Evolutionary conservation across 2,113 vertebrate genomes (phyloP).

Genomic region (Grallaria varia): DNA sequence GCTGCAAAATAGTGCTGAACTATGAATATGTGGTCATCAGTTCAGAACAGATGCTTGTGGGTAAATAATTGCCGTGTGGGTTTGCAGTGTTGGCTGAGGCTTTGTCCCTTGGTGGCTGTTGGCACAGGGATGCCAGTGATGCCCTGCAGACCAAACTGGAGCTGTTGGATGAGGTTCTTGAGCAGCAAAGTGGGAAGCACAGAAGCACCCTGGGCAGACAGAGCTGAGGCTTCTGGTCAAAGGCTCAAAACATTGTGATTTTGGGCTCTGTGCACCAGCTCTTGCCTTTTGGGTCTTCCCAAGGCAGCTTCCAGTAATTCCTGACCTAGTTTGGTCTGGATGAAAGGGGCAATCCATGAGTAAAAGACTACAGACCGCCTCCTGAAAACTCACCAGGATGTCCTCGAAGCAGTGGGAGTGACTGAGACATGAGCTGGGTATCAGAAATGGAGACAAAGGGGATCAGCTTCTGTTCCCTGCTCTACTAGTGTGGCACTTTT

Average conservation of each 20-base stretch:
- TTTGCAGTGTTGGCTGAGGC: neutral
- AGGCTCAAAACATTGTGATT: neutral
- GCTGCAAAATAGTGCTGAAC: neutral
- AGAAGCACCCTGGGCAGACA: neutral
- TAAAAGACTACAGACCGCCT: neutral
- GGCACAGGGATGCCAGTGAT: fast-evolving
- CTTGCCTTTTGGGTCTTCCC: neutral
- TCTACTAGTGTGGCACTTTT: neutral
- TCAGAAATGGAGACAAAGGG: neutral
- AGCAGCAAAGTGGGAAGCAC: neutral
- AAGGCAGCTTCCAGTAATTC: neutral
- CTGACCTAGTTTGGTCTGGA: neutral
- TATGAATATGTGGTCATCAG: neutral
- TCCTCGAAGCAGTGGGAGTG: neutral
- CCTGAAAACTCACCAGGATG: neutral
- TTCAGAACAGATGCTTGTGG: neutral
- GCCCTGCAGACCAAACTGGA: neutral
- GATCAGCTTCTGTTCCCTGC: neutral
- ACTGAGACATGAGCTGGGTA: neutral
- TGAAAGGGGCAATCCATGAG: neutral
- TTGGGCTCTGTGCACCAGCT: neutral
- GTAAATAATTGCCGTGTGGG: fast-evolving
- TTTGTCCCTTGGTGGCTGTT: neutral
- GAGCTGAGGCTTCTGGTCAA: neutral
- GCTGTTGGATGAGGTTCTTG: neutral